Base-by-base conservation (phyloP, 2,888 invertebrate species). In the Unio pictorum region DNA sequence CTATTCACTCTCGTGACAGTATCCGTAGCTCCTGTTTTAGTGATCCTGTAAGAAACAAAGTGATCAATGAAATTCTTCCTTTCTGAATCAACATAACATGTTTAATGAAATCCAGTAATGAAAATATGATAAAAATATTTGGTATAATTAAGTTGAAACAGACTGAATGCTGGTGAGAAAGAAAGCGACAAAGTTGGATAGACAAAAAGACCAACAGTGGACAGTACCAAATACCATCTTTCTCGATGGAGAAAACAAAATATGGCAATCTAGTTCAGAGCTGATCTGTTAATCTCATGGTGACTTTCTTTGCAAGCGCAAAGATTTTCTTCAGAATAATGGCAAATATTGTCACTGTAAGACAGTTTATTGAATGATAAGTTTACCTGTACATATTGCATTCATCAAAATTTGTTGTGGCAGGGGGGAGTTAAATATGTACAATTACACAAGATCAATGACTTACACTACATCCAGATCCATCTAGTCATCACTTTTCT, bases 401-500 rank as follows among this genome's bases (percentile, higher is more conserved):
- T 11, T 45, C 15, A 1, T 45, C 11, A 0, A 45, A 23, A 23
- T 60, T 1, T 28, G 8, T 28, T 28, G 26, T 20, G 8, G 18
- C 18, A 28, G 18, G 34, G 34, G 17, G 20, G 23, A 45, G 11
- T 45, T 45, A 45, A 8, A 45, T 45, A 20, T 23, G n/a, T 45
- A 30, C 6, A 23, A n/a, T 26, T 8, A 92, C 11, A 11, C 3
- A 45, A 45, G 11, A 45, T 45, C 11, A 45, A 45, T 11, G 4
- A 45, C 93, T 92, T 91, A 94, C 94, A 94, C 93, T 88, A 93
- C 92, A 80, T 94, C 94, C 85, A 94, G 93, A 78, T 94, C 94
- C 61, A 92, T 92, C 23, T 23, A 23, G 60, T 94, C 94, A 61
- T 92, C 92, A 60, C 94, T 94, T 34, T 93, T 93, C 76, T 92